A percentile compares a stretch with the other conserved stretches of the same genome.
Evolutionary conservation across 1,140 invertebrate genomes (phyloP).

Genomic region (Bombus ignitus): DNA sequence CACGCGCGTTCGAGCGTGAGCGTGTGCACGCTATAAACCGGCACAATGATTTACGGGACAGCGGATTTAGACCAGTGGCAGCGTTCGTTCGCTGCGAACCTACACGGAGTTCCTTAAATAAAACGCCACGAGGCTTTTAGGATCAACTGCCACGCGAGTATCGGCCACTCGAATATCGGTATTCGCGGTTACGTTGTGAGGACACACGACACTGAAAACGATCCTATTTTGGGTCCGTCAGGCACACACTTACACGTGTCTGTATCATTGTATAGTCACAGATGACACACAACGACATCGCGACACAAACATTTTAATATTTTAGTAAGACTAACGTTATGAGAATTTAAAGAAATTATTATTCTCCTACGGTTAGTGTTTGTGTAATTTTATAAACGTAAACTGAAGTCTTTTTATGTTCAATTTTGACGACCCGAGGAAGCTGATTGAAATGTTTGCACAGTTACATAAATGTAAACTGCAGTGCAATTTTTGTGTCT

Average conservation of each 20-base stretch:
- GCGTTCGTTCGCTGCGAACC: slow-evolving; percentile 4
- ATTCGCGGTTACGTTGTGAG: slow-evolving; percentile 8
- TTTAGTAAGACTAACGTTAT: background rate
- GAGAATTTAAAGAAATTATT: background rate
- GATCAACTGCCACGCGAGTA: slow-evolving; percentile 43
- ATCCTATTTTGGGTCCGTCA: background rate
- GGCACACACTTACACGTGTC: too few species aligned
- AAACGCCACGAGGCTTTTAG: slow-evolving; percentile 45
- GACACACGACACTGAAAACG: background rate
- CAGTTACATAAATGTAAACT: too few species aligned
- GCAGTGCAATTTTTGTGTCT: too few species aligned
- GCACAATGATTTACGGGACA: slow-evolving; percentile 43
- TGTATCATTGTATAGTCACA: background rate
- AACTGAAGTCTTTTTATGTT: too few species aligned
- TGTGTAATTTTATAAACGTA: too few species aligned
- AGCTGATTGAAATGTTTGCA: rapidly evolving
- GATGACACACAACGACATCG: background rate
- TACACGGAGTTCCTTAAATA: slow-evolving; percentile 42
- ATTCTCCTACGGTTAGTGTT: background rate
- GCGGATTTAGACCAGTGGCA: slow-evolving; percentile 50
- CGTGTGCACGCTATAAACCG: slow-evolving; percentile 30
- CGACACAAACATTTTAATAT: background rate
- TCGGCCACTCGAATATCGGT: slow-evolving; percentile 39
- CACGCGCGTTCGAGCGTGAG: slow-evolving; percentile 5
- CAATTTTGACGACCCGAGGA: too few species aligned